Evolutionary conservation across 2,113 vertebrate species (phyloP), one percentile per base, ranked within the genome.

Genomic region (Prinia subflava): DNA sequence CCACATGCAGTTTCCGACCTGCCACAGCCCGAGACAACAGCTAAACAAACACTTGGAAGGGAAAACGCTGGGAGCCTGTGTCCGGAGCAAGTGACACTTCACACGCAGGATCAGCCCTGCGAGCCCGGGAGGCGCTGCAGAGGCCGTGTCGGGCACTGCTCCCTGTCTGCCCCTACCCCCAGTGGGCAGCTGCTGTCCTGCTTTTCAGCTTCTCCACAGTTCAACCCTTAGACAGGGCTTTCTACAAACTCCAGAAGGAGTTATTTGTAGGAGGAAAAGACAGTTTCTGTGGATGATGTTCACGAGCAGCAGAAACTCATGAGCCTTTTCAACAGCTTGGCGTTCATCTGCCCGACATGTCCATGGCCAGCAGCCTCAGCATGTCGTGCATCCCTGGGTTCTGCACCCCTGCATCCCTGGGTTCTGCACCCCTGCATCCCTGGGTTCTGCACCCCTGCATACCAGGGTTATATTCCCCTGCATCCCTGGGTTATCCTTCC

Each of bases 101-200:
- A 7, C 33, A 27, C 1, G 12, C 19, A 14, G 69, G 60, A 44
- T 9, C 57, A 25, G 70, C 57, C 53, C 60, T 41, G n/a, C 1
- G 31, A 63, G 57, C 4, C 0, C n/a, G 2, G 31, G 39, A 60
- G 53, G 23, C 31, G 42, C 77, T 56, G 46, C 17, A 23, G 15
- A 35, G 67, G 30, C 4, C 0, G 14, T 5, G 57, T 41, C n/a
- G 70, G 50, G 49, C 60, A 10, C 63, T 16, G 1, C 21, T 33
- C 2, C 1, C 6, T 30, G 6, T 15, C 64, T 55, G 69, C 53
- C n/a, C 35, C 42, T 30, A 7, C 22, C 35, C 83, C 13, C 25
- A 1, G 0, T 0, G 4, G n/a, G 28, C 78, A n/a, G 53, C 78
- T 19, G 1, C 0, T 6, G 47, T 25, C 39, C 35, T 1, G 7